Evolutionary conservation across 2,888 invertebrate genomes (phyloP), one percentile per base, ranked within the genome.

Genomic region (Ormyrus rosae): DNA sequence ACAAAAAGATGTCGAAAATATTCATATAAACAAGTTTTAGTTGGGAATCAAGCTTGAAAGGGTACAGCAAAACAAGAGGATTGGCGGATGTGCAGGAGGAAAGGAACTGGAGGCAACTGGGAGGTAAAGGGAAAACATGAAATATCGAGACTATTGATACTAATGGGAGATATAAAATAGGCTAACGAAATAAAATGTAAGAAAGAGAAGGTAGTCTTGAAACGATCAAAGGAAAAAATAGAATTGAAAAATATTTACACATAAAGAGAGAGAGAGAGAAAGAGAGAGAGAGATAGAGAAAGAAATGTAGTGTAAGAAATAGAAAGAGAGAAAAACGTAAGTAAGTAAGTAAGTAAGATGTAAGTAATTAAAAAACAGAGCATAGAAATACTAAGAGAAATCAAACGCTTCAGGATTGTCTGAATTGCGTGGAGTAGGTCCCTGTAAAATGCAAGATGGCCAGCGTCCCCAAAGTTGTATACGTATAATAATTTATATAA

Each of bases 171-270:
- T 92, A 91, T 72, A 91, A 46, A 58, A 91, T 34, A 50, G n/a
- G 8, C 51, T 45, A 71, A 58, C 13, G 48, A 50, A 78, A 60
- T 45, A 92, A 91, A 81, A 73, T 82, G 90, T 91, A 91, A 91
- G 83, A 64, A 46, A 91, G 92, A 85, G 84, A 84, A 90, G 93
- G 93, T 92, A 93, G 93, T 91, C 92, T 92, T 92, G 92, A 91
- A 90, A 90, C 90, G 90, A 90, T 90, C 90, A 89, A 92, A 93
- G 93, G 92, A 92, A 92, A 82, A 53, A 82, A 80, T 82, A 83
- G 70, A 81, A 74, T 19, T 1, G 19, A 81, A 65, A 19, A 6
- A 46, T 19, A 19, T 19, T 19, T 19, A 19, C 19, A 19, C 19
- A 19, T 19, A 19, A 19, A 19, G 34, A 34, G 34, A 34, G 34